Base-by-base conservation (phyloP, 2,888 invertebrate genomes). In the Eupsilia transversa region DNA sequence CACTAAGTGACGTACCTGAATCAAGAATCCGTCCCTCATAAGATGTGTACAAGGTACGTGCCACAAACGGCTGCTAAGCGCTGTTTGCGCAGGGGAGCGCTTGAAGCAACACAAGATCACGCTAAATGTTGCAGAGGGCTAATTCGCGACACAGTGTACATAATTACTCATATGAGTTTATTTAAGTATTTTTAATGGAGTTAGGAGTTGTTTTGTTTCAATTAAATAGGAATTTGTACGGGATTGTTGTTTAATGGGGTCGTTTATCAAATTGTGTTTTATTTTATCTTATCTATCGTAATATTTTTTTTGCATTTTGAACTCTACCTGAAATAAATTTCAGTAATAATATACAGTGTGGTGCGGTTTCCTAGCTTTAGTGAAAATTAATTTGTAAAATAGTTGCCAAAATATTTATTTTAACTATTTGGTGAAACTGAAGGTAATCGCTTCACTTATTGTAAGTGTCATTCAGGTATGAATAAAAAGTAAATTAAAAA, bases 51-150 rank as follows among this genome's bases (percentile, higher is more conserved):
- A 71, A 67, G 69, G 87, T 88, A 88, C 87, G 83, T 82, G 85
- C 84, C 82, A 66, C 87, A 84, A 82, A 78, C 81, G 83, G 77
- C 82, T 84, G 65, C 43, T 66, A 84, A 77, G 86, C 66, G 74
- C 57, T 90, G 87, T 91, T 91, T 91, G 82, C 88, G 74, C 80
- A 88, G 87, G 89, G 88, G 87, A 89, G 82, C 87, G 83, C 85
- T 90, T 89, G 70, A 87, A 86, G 84, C 84, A 86, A 85, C 86
- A 83, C 85, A 77, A 80, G 84, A 89, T 84, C 83, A 71, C 82
- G 81, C 79, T 87, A 86, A 90, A 90, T 88, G 89, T 84, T 89
- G 87, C 86, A 89, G 76, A 86, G 83, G 85, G 83, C 86, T 87
- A 89, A 90, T 90, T 89, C 82, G 77, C 84, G 72, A 87, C 86